phyloP scores from a whole-genome alignment of 2,888 invertebrate genomes.

The Beris morrisii region DNA sequence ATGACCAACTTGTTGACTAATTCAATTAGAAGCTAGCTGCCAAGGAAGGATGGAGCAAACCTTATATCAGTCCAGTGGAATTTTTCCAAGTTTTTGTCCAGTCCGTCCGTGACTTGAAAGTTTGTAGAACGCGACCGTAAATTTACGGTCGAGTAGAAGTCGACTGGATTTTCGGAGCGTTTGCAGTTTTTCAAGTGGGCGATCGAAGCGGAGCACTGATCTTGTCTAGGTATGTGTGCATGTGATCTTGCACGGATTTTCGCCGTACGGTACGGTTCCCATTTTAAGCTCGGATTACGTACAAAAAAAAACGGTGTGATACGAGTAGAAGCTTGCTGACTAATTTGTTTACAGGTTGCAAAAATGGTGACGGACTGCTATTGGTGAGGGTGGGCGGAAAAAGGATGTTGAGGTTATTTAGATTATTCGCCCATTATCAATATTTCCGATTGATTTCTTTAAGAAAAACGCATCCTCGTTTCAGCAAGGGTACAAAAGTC shows the following conservation, averaged over 20 bases:
- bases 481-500: too few relatives aligned
- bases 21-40: slow-evolving; percentile 25
- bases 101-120: not conserved
- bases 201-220: not conserved
- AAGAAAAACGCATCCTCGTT: too few relatives aligned
- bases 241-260: not conserved
- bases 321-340: not conserved
- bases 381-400: too few relatives aligned
- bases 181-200: not conserved
- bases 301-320: not conserved
- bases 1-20: slow-evolving; percentile 23
- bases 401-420: too few relatives aligned
- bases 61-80: not conserved
- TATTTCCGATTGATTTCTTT: too few relatives aligned
- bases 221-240: not conserved
- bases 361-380: not conserved
- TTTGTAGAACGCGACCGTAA: slow-evolving; percentile 13
- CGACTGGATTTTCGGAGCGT: not conserved
- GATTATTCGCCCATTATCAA: too few relatives aligned
- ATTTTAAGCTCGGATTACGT: not conserved
- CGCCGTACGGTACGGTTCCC: slow-evolving; percentile 2
- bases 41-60: slow-evolving; percentile 17
- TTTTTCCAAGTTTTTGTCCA: not conserved
- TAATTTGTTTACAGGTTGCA: slow-evolving; percentile 14
- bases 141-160: slow-evolving; percentile 4